These are phyloP conservation scores for Drosophila willistoni DNA, from an alignment of 1,140 invertebrate species.

Conservation along the genomic window DNA sequence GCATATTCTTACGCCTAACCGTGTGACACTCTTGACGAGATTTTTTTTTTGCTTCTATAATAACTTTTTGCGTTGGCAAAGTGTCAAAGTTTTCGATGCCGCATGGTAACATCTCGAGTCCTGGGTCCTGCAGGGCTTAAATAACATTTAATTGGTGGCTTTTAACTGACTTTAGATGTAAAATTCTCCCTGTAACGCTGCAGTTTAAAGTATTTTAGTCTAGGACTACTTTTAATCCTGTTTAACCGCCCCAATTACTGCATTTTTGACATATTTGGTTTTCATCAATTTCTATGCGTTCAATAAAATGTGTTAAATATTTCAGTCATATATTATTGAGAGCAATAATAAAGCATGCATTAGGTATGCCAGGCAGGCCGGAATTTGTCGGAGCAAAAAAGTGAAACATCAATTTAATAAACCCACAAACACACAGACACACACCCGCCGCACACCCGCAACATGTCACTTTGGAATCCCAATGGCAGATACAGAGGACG, in stretches of 20 bases:
- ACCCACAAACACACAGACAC: slow-evolving; percentile 20
- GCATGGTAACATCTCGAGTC: slow-evolving; percentile 24
- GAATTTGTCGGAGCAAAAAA: slow-evolving; percentile 18
- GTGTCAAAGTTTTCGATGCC: slow-evolving; percentile 64
- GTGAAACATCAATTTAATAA: slow-evolving; percentile 54
- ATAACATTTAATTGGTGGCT: slow-evolving; percentile 66
- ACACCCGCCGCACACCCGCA: neutral
- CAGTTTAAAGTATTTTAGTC: neutral
- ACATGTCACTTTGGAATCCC: slow-evolving; percentile 9
- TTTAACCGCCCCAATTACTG: too few relatives aligned
- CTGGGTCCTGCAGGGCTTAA: slow-evolving; percentile 47
- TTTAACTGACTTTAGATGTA: slow-evolving; percentile 25
- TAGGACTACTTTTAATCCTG: too few relatives aligned
- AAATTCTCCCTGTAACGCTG: slow-evolving; percentile 23
- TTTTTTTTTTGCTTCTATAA: neutral
- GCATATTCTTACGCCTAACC: neutral
- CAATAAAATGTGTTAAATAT: slow-evolving; percentile 31
- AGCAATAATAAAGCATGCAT: slow-evolving; percentile 56
- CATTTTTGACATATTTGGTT: neutral
- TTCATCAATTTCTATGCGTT: slow-evolving; percentile 5
- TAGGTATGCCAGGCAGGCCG: slow-evolving; percentile 35
- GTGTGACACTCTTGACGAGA: neutral
- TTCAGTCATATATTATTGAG: slow-evolving; percentile 7
- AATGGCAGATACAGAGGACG: slow-evolving; percentile 7
- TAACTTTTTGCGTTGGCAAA: slow-evolving; percentile 51